phyloP scores from a whole-genome alignment of 2,113 vertebrate species.

The Gnathonemus longibarbis region DNA sequence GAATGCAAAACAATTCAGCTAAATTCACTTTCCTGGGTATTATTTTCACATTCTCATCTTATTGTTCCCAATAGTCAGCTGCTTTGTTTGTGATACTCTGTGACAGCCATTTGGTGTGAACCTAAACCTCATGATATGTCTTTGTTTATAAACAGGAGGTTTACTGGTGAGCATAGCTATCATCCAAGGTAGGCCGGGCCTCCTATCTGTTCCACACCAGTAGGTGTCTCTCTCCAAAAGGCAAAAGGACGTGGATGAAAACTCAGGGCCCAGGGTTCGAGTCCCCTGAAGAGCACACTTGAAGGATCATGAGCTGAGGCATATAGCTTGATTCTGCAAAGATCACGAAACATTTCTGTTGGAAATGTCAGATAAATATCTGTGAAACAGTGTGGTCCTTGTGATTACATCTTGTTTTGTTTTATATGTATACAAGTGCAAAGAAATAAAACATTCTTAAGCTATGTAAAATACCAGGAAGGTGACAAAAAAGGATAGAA shows the following conservation, averaged over 20 bases:
- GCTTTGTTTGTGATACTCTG: not conserved
- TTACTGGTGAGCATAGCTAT: not conserved
- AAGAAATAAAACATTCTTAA: not conserved
- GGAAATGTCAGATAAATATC: not conserved
- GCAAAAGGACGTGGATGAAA: not conserved
- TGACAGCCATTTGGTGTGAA: not conserved
- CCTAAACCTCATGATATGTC: not conserved
- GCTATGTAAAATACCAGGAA: not conserved
- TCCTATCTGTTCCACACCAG: not conserved
- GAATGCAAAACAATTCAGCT: not conserved
- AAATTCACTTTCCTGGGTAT: not conserved
- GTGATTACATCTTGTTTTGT: not conserved
- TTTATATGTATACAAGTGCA: not conserved
- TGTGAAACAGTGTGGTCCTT: not conserved
- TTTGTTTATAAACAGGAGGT: not conserved
- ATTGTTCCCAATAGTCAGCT: not conserved
- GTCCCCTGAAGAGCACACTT: not conserved
- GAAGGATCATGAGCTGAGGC: not conserved
- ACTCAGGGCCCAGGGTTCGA: not conserved
- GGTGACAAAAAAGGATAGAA: not conserved
- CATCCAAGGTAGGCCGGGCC: not conserved
- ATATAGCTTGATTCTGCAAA: not conserved
- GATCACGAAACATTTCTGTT: not conserved
- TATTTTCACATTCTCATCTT: not conserved
- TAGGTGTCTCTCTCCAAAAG: not conserved